phyloP scores from a whole-genome alignment of 2,888 invertebrate species.

The Acholoe squamosa region DNA sequence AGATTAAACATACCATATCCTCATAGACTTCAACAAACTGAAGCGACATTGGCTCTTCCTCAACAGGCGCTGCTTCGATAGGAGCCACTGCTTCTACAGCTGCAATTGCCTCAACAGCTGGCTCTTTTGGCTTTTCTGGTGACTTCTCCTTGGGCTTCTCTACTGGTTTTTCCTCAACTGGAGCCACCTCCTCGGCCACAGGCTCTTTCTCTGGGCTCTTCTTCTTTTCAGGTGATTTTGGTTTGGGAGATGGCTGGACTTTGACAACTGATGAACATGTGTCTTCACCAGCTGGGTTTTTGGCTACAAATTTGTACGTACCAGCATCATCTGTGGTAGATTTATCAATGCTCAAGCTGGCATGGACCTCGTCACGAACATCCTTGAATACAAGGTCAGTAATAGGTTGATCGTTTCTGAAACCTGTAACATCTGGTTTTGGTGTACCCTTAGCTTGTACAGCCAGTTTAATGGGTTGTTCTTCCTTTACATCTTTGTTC shows the following conservation, averaged over 20 bases:
- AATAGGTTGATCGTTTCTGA: constrained; percentile 13
- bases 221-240: constrained; percentile 87
- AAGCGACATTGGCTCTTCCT: constrained; percentile 10
- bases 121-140: background rate
- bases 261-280: constrained; percentile 75
- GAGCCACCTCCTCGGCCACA: background rate
- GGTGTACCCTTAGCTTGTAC: constrained; percentile 89
- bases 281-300: constrained; percentile 86
- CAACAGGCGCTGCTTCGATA: constrained; percentile 38
- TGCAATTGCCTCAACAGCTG: background rate
- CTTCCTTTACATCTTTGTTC: constrained; percentile 79
- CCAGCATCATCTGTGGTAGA: constrained; percentile 18
- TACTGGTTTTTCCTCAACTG: constrained; percentile 7
- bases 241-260: constrained; percentile 84
- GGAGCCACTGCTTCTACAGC: constrained; percentile 60
- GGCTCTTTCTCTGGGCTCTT: background rate
- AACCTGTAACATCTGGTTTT: constrained; percentile 2
- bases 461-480: constrained; percentile 80
- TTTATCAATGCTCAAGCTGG: constrained; percentile 13
- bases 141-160: background rate
- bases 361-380: background rate
- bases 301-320: constrained; percentile 89
- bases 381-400: constrained; percentile 13
- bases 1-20: constrained; percentile 56
- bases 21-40: constrained; percentile 64